These are phyloP conservation scores for Metalampra italica DNA, from an alignment of 2,888 invertebrate genomes.

Conservation along the genomic window DNA sequence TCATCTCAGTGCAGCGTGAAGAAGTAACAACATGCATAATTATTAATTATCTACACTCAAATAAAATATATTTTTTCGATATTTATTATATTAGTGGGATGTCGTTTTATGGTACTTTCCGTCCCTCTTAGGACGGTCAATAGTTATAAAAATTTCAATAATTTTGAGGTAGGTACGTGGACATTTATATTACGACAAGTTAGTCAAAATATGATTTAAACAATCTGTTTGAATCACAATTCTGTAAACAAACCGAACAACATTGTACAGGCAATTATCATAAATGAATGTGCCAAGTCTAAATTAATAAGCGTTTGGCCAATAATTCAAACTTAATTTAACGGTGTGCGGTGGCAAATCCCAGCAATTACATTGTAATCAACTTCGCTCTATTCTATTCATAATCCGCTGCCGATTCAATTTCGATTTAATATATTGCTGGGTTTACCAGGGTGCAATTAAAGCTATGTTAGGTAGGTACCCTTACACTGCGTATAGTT, in stretches of 20 bases:
- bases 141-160: no score
- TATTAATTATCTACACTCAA: no score
- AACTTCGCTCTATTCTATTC: slow-evolving; percentile 31
- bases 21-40: no score
- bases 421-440: slow-evolving; percentile 6
- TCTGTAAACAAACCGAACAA: slow-evolving; percentile 35
- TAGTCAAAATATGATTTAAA: slow-evolving; percentile 18
- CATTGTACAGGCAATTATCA: slow-evolving; percentile 40
- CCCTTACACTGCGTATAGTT: no score
- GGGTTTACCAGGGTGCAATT: not conserved
- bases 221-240: slow-evolving; percentile 37
- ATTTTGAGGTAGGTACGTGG: no score
- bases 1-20: no score
- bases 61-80: no score
- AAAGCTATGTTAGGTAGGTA: no score
- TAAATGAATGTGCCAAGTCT: slow-evolving; percentile 53
- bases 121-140: no score
- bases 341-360: slow-evolving; percentile 44
- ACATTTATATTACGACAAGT: no score
- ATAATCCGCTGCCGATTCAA: slow-evolving; percentile 19
- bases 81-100: no score
- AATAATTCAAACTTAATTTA: slow-evolving; percentile 57
- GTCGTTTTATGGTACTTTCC: no score
- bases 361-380: slow-evolving; percentile 45
- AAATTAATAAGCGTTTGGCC: slow-evolving; percentile 61